Conservation (phyloP, 2,113 vertebrate species). For the Argyrosomus japonicus region DNA sequence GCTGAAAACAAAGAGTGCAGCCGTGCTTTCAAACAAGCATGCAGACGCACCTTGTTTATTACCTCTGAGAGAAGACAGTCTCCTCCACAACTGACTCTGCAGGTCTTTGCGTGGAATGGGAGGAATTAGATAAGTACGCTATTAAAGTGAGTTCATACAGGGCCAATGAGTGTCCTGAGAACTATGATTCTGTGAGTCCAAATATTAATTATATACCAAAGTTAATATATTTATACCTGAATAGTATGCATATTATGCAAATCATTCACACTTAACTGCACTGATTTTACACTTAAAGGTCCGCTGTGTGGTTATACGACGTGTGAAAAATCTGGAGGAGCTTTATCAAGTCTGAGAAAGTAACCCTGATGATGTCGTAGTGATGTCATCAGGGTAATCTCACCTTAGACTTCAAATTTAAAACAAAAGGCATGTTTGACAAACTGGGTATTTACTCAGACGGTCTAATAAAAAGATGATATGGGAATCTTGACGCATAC, state of each 20-base stretch:
- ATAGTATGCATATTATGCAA: background rate
- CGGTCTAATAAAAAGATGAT: background rate
- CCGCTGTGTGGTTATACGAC: background rate
- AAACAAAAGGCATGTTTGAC: background rate
- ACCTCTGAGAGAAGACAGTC: constrained; percentile 71
- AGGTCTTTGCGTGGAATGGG: constrained; percentile 63
- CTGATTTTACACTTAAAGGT: background rate
- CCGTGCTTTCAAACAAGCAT: constrained; percentile 54
- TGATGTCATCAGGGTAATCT: background rate
- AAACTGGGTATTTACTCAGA: background rate
- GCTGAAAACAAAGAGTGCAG: constrained; percentile 21
- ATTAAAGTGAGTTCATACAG: constrained; percentile 20
- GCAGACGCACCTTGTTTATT: constrained; percentile 63
- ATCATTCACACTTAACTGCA: background rate
- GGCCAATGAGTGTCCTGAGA: background rate
- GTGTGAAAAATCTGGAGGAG: background rate
- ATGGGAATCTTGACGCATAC: background rate
- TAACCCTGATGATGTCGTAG: background rate
- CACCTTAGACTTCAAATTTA: background rate
- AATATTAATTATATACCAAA: background rate
- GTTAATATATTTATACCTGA: background rate
- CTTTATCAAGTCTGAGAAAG: background rate
- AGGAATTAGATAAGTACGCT: constrained; percentile 63
- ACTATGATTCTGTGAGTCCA: background rate
- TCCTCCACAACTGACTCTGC: constrained; percentile 68